Evolutionary conservation across 1,140 invertebrate species (phyloP).

Genomic region (Pogonus chalceus): DNA sequence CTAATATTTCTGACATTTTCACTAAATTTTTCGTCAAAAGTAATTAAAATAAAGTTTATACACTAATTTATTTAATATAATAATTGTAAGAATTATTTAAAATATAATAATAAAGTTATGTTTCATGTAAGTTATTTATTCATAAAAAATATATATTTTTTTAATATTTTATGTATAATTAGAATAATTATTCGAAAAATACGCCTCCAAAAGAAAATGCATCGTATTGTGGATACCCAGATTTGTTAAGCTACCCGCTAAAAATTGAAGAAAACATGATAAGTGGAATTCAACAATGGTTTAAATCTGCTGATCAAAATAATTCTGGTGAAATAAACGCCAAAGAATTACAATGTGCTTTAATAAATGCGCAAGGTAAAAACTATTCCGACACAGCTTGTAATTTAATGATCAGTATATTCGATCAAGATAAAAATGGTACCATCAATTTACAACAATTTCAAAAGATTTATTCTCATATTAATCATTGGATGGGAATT

Average conservation of each 20-base stretch:
- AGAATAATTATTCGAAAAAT: too few species aligned
- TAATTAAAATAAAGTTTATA: too few species aligned
- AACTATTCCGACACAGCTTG: conserved; percentile 78
- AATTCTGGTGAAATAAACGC: conserved; percentile 70
- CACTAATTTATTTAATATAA: too few species aligned
- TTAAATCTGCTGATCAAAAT: conserved; percentile 69
- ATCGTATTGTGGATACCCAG: too few species aligned
- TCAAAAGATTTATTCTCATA: conserved; percentile 76
- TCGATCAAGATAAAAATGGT: conserved; percentile 75
- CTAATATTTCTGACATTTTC: too few species aligned
- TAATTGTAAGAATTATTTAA: too few species aligned
- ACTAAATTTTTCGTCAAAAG: too few species aligned
- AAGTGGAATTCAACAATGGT: conserved; percentile 72
- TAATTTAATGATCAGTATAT: conserved; percentile 87
- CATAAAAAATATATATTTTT: too few species aligned
- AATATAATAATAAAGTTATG: too few species aligned
- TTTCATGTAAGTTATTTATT: too few species aligned
- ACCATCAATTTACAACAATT: conserved; percentile 82
- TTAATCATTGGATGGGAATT: conserved; percentile 76
- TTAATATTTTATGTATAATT: too few species aligned
- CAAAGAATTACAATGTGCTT: conserved; percentile 65
- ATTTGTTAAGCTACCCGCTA: conserved; percentile 10
- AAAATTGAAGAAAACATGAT: conserved; percentile 11
- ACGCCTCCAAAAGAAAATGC: too few species aligned
- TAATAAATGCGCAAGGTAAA: conserved; percentile 78